phyloP scores from a whole-genome alignment of 1,140 invertebrate genomes.

The Drosophila obscura region DNA sequence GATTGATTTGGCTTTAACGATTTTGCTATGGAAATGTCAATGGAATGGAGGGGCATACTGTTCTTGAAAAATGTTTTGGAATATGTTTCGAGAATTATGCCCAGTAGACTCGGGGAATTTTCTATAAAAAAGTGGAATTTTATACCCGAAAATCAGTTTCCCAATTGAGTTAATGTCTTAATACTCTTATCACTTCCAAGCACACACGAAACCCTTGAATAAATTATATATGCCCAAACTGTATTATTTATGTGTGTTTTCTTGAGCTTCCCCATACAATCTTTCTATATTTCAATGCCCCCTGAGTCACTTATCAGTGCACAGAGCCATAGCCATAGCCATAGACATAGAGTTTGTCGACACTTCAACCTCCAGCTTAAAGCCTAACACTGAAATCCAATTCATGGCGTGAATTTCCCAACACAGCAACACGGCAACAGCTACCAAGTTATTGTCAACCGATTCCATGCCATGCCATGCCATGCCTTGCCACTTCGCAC shows the following conservation, averaged over 20 bases:
- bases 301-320: not conserved
- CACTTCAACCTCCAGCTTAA: constrained; percentile 18
- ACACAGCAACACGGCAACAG: constrained; percentile 3
- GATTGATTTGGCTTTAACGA: constrained; percentile 18
- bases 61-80: constrained; percentile 7
- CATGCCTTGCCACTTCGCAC: constrained; percentile 15
- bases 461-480: constrained; percentile 26
- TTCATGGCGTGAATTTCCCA: constrained; percentile 10
- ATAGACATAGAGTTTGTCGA: not conserved
- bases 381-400: constrained; percentile 16
- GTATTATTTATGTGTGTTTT: too few relatives aligned
- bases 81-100: not conserved
- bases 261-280: too few relatives aligned
- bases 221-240: too few relatives aligned
- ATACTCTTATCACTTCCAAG: too few relatives aligned
- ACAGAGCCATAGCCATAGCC: not conserved
- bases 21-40: constrained; percentile 7
- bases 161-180: too few relatives aligned
- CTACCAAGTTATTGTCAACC: constrained; percentile 14
- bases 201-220: too few relatives aligned
- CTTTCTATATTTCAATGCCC: not conserved
- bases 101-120: too few relatives aligned
- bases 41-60: constrained; percentile 1
- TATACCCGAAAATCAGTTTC: too few relatives aligned
- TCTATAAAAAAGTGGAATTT: too few relatives aligned